Evolutionary conservation across 2,888 invertebrate species (phyloP).

Genomic region (Parapristionchus giblindavisi): DNA sequence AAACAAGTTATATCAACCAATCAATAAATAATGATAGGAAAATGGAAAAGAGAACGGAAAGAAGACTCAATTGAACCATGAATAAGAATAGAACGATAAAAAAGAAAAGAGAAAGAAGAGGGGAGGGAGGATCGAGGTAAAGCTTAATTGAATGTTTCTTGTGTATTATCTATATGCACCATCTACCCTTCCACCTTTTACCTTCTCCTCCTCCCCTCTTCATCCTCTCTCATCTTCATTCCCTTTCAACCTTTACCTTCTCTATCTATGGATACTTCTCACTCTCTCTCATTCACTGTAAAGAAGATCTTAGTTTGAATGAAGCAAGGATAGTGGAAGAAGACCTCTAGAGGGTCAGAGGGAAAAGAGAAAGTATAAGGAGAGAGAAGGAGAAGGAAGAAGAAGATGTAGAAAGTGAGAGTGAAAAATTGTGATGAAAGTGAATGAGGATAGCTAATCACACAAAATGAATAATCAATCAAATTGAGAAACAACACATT

Average conservation of each 20-base stretch:
- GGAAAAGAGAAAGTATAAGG: not conserved
- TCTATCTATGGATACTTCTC: not conserved
- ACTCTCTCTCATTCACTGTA: not conserved
- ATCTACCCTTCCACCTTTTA: slow-evolving; percentile 29
- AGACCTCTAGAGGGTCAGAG: not conserved
- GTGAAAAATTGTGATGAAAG: not conserved
- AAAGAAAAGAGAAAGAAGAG: slow-evolving; percentile 17
- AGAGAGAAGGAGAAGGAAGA: not conserved
- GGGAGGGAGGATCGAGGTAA: slow-evolving; percentile 10
- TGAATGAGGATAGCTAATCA: not conserved
- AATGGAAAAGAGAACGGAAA: not conserved
- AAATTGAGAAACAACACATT: not conserved
- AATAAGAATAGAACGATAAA: not conserved
- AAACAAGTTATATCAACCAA: not conserved
- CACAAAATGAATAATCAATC: too few species aligned
- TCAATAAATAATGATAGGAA: not conserved
- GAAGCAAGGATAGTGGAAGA: not conserved
- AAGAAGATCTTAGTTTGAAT: not conserved
- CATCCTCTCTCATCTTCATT: not conserved
- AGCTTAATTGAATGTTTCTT: slow-evolving; percentile 28
- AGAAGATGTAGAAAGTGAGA: not conserved
- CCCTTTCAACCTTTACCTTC: not conserved
- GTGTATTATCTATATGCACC: slow-evolving; percentile 10
- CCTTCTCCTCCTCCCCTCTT: not conserved
- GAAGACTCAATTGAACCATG: slow-evolving; percentile 2